Conservation (phyloP, 35 echinoderm and acorn worm species). For the Apostichopus japonicus region DNA sequence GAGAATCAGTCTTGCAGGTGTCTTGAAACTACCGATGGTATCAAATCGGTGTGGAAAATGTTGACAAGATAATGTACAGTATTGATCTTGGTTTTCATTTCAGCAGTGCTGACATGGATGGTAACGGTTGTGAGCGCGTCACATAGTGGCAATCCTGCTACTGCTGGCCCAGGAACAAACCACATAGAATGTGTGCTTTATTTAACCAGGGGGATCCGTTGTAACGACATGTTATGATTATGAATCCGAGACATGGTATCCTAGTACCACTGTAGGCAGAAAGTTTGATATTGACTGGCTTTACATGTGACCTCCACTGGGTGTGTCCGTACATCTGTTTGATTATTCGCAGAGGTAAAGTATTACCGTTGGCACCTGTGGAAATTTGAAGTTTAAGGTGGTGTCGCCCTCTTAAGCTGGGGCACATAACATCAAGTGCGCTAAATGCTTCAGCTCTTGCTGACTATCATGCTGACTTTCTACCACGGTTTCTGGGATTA, state of each 20-base stretch:
- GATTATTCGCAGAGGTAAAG: conserved; percentile 59
- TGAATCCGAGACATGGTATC: conserved; percentile 58
- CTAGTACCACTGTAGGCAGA: conserved; percentile 58
- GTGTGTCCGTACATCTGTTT: conserved; percentile 57
- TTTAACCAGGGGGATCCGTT: conserved; percentile 51
- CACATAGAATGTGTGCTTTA: no score
- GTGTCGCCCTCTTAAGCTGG: no score
- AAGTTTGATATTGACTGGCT: conserved; percentile 20
- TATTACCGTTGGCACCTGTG: conserved; percentile 3
- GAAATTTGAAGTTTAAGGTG: not conserved
- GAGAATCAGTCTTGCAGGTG: no score
- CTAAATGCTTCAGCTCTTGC: not conserved
- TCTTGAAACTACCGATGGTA: no score
- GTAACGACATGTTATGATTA: conserved; percentile 59
- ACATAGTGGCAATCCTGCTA: no score
- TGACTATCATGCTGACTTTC: not conserved
- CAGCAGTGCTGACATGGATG: no score
- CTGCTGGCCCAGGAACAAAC: no score
- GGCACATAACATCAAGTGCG: no score
- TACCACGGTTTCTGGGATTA: not conserved
- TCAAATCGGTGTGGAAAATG: no score
- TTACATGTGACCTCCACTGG: conserved; percentile 23
- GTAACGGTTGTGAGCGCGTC: no score
- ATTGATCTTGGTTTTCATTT: no score
- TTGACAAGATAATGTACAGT: no score